Evolutionary conservation across 1,140 invertebrate species (phyloP), one percentile per base, ranked within the genome.

Genomic region (Formica exsecta): DNA sequence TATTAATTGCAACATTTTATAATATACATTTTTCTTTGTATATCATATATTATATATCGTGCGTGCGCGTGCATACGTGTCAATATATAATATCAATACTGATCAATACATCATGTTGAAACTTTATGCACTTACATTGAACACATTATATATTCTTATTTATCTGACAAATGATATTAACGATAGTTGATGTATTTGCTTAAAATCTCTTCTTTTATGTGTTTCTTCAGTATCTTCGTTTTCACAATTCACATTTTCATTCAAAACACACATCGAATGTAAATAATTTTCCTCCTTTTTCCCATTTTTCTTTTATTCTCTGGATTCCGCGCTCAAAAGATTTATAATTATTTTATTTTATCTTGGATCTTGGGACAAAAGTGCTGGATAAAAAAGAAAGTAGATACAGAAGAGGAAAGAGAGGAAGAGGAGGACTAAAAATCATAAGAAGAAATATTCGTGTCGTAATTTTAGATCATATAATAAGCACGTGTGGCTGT

Each of bases 381-480:
- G 9, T 41, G 9, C 3, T 44, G 9, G 38, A 44, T 44, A 44
- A 48, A 13, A 16, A 48, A 48, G 44, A 16, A 16, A 48, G 44
- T 48, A 48, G 44, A 44, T 44, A 44, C 13, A 48, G 62, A 7
- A 7, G 32, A 1, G 3, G 19, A n/a, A 13, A 25, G 29, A 11
- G 32, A 8, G 25, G 22, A n/a, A 32, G 25, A 73, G 54, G 22
- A 25, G 22, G 48, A 71, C 51, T 2, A 2, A 54, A 32, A 22
- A 4, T 29, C 25, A 11, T 38, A 19, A 36, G 36, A 64, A 76
- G 38, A 62, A 44, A 62, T 51, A 36, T 0, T 11, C 0, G 13
- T 8, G 11, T 48, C 13, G 13, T 76, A 76, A 64, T 76, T 76
- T 76, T 62, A 76, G 25, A 44, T 7, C 22, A 76, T 32, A 38